Base-by-base conservation (phyloP, 2,888 invertebrate genomes). In the Ochropacha duplaris region DNA sequence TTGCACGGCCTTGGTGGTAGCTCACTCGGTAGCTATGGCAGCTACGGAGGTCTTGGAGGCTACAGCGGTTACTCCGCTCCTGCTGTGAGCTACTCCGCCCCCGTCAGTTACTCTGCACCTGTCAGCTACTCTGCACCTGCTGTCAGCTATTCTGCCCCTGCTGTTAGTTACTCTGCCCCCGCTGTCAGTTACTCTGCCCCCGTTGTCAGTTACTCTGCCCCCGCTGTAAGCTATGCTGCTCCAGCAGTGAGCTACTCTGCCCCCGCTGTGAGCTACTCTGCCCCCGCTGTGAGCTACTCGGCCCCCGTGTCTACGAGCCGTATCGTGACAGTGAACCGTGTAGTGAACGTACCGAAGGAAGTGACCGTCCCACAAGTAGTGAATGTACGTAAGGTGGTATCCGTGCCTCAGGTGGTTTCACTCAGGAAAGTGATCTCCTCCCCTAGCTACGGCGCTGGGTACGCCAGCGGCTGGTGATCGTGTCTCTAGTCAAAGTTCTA, bases 321-420 rank as follows among this genome's bases (percentile, higher is more conserved):
- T 11, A 60, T 80, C 22, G 62, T 80, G 44, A 58, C 76, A 55
- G 66, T 76, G 26, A 79, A 79, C 63, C 78, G 74, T 64, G 70
- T 81, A 0, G 72, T 81, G 4, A 71, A 72, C 58, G 67, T 76
- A 1, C 70, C 71, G 22, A 64, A 60, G 61, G 71, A 78, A 14
- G 74, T 80, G 26, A 71, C 71, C 39, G 76, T 75, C 22, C 77
- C 81, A 34, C 72, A 77, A 56, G 64, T 76, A 26, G 72, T 80
- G 24, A 67, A 66, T 8, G 74, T 78, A 34, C 76, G 69, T 60
- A 81, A 76, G 59, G 69, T 78, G 49, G 78, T 84, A 62, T 74
- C 79, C 56, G 73, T 79, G 54, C 81, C 76, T 19, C 77, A 78
- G 65, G 81, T 79, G 64, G 79, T 82, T 60, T 67, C 81, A 61